A percentile compares a stretch with the other conserved stretches of the same genome.
Conservation (phyloP, 92 coral and sea anemone species). For the Palythoa caribaeorum region DNA sequence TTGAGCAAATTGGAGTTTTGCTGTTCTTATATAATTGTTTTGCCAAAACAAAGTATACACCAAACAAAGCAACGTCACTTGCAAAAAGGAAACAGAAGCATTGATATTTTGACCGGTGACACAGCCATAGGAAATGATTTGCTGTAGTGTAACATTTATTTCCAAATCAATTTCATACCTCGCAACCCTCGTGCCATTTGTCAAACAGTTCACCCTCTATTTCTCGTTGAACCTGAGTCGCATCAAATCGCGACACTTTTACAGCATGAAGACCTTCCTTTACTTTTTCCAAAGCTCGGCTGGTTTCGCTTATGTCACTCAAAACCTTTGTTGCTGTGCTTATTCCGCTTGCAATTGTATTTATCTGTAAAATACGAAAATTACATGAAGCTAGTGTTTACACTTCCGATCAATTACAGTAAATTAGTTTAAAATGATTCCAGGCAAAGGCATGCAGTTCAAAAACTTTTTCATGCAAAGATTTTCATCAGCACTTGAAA, state of each 20-base stretch:
- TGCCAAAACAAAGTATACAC: no score
- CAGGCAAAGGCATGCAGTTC: no score
- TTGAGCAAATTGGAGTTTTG: no score
- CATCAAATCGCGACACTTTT: constrained; percentile 61
- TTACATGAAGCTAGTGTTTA: neutral
- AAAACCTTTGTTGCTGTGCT: neutral
- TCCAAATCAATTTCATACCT: neutral
- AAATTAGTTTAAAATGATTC: no score
- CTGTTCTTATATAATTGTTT: no score
- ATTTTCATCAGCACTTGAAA: no score
- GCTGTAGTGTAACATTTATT: neutral
- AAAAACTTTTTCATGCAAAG: no score
- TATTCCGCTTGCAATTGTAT: neutral
- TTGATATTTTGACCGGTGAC: no score
- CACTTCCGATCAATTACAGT: neutral
- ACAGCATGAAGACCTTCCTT: constrained; percentile 60
- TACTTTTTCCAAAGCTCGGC: constrained; percentile 53
- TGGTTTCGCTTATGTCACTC: neutral
- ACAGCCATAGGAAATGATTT: no score
- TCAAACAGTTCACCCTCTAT: constrained; percentile 67
- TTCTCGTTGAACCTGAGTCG: constrained; percentile 58
- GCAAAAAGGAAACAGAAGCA: no score
- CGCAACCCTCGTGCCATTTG: constrained; percentile 46
- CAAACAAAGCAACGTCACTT: no score
- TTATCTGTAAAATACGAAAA: neutral